Conservation (phyloP, 2,797 vertebrate species). For the Megaceryle alcyon region DNA sequence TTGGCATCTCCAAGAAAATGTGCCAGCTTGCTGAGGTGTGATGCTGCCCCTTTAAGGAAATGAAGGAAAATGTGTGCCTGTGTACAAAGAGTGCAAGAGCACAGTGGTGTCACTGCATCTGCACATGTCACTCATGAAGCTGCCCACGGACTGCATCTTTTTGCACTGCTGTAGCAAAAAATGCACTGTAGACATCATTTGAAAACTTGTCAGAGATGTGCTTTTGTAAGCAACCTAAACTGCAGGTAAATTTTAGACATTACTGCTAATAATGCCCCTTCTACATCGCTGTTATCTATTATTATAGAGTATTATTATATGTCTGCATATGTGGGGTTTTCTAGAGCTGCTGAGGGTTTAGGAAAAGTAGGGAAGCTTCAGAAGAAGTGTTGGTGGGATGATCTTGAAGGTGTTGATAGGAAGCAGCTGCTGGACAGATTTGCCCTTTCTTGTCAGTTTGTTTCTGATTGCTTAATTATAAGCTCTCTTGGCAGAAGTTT, state of each 20-base stretch:
- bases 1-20: background rate
- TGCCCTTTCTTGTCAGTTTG: slow-evolving; percentile 61
- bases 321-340: background rate
- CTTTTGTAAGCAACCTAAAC: slow-evolving; percentile 28
- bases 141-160: background rate
- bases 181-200: background rate
- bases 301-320: background rate
- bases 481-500: slow-evolving; percentile 50
- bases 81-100: slow-evolving; percentile 15
- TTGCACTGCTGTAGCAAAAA: slow-evolving; percentile 43
- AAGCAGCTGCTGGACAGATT: slow-evolving; percentile 67
- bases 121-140: slow-evolving; percentile 34
- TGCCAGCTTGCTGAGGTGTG: background rate
- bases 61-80: background rate
- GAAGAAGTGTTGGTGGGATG: background rate
- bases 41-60: slow-evolving; percentile 59
- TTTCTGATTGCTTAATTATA: slow-evolving; percentile 70
- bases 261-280: background rate
- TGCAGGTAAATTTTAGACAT: slow-evolving; percentile 41
- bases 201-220: slow-evolving; percentile 7
- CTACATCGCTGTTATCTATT: background rate
- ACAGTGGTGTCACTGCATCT: background rate
- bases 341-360: slow-evolving; percentile 11
- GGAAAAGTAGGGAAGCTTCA: background rate
- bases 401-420: slow-evolving; percentile 43